Evolutionary conservation across 1,140 invertebrate genomes (phyloP).

Genomic region (Atta texana): DNA sequence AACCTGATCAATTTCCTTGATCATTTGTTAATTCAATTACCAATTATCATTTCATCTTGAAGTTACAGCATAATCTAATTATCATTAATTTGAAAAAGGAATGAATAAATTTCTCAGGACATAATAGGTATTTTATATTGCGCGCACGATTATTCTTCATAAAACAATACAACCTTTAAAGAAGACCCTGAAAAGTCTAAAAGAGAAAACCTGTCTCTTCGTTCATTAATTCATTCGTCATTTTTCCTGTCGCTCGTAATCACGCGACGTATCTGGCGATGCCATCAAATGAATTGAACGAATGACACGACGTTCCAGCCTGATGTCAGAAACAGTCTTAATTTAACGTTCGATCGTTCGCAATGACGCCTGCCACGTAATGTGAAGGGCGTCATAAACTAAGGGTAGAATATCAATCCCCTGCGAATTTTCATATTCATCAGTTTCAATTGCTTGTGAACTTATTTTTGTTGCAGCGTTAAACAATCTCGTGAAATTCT

Average conservation of each 20-base stretch:
- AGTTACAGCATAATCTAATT: neutral
- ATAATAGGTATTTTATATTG: neutral
- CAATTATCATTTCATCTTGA: neutral
- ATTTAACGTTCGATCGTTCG: slow-evolving; percentile 43
- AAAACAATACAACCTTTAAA: neutral
- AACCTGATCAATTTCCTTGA: neutral
- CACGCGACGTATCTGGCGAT: neutral
- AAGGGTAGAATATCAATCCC: neutral
- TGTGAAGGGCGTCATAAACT: neutral
- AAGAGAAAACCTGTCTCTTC: neutral
- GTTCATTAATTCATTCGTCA: slow-evolving; percentile 16
- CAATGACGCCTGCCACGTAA: slow-evolving; percentile 12
- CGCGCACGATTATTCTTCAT: neutral
- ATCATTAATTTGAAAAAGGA: neutral
- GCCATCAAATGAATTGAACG: neutral
- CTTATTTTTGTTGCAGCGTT: neutral
- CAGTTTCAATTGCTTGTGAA: neutral
- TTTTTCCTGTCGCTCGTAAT: neutral
- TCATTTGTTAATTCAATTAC: neutral
- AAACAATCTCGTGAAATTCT: neutral
- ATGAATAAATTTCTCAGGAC: neutral
- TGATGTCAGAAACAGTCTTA: slow-evolving; percentile 45
- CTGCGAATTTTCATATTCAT: neutral
- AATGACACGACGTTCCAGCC: neutral
- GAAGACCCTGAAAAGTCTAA: neutral